phyloP scores from a whole-genome alignment of 2,797 vertebrate species.

The Leuciscus waleckii region DNA sequence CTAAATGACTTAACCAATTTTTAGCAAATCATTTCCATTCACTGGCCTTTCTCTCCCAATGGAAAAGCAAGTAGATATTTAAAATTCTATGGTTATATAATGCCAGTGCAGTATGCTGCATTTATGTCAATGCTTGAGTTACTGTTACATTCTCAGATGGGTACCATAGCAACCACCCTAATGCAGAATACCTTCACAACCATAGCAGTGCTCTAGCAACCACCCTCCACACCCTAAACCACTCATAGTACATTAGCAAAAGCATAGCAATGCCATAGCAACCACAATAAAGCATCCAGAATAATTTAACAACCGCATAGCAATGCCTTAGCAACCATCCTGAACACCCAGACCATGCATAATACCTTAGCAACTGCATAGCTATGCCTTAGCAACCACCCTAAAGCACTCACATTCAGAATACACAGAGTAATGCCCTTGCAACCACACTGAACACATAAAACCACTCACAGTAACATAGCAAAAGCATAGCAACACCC shows the following conservation, averaged over 20 bases:
- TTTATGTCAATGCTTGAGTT: constrained; percentile 33
- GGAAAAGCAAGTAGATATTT: constrained; percentile 4
- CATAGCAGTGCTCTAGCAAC: background rate
- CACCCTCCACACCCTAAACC: background rate
- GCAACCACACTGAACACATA: background rate
- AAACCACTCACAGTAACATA: background rate
- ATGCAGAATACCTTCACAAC: background rate
- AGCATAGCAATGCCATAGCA: background rate
- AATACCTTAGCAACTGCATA: background rate
- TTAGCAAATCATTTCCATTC: constrained; percentile 1
- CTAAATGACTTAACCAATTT: constrained; percentile 9
- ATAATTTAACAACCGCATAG: background rate
- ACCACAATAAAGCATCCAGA: background rate
- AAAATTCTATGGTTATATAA: background rate
- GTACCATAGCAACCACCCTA: background rate
- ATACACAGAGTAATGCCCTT: background rate
- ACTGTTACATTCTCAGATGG: constrained; percentile 3
- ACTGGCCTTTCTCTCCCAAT: background rate
- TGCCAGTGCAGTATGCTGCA: constrained; percentile 8
- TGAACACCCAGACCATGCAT: background rate
- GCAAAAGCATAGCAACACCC: background rate
- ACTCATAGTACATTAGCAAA: background rate
- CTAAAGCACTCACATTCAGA: background rate
- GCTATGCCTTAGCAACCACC: background rate
- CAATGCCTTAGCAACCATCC: background rate